Conservation (phyloP, 2,797 vertebrate species). For the Phaenicophaeus curvirostris region DNA sequence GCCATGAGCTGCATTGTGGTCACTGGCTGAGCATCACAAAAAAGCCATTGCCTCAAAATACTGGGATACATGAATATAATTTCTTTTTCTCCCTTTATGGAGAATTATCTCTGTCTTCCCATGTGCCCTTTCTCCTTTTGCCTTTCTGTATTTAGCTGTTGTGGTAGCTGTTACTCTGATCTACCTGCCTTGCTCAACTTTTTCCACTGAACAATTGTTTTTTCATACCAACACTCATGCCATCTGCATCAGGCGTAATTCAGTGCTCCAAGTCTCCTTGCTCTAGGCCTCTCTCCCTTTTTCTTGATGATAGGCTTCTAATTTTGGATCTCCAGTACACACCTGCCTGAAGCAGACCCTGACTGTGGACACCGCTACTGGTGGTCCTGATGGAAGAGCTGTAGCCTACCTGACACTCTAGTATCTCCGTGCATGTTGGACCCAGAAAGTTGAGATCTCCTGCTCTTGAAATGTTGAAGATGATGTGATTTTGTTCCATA, state of each 20-base stretch:
- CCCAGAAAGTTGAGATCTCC: too few species aligned
- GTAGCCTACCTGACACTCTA: neutral
- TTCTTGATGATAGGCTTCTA: neutral
- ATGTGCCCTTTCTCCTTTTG: neutral
- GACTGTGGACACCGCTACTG: too few species aligned
- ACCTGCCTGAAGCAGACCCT: neutral
- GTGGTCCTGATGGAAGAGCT: neutral
- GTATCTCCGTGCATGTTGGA: neutral
- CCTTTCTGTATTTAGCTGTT: neutral
- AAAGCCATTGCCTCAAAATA: neutral
- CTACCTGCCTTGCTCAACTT: neutral
- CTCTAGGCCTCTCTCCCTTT: neutral
- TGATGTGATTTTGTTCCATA: neutral
- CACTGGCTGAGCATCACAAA: neutral
- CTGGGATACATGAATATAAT: accelerated
- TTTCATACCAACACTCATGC: neutral
- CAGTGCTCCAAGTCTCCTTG: neutral
- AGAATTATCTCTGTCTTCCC: neutral
- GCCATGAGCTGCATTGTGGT: neutral
- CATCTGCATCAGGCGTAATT: neutral
- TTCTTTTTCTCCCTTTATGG: neutral
- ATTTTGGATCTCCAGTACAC: neutral
- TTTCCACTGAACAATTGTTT: neutral
- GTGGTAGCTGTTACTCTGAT: neutral
- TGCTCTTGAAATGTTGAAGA: neutral